Conservation (phyloP, 2,888 invertebrate genomes). For the Rhamnusium bicolor region DNA sequence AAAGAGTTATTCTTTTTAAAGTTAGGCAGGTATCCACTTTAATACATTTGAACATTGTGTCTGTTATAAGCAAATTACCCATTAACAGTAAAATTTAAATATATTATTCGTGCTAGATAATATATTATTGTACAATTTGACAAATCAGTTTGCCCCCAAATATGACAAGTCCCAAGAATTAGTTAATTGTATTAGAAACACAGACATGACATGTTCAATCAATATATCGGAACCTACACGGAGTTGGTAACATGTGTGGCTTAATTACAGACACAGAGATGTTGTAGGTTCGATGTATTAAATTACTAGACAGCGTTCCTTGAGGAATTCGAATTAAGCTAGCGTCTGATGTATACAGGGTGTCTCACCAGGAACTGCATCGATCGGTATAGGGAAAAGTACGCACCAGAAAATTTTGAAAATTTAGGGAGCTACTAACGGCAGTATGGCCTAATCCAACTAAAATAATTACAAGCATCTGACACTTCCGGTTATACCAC, state of each 20-base stretch:
- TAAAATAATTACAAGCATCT: too few species aligned
- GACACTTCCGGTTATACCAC: too few species aligned
- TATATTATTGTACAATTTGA: background rate
- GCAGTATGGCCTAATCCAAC: too few species aligned
- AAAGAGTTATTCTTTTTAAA: too few species aligned
- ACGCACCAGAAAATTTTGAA: too few species aligned
- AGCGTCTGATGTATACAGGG: background rate
- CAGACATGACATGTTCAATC: background rate
- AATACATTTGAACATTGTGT: too few species aligned
- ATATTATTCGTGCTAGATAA: background rate
- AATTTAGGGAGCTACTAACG: too few species aligned
- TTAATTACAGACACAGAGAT: background rate
- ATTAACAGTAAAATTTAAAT: too few species aligned
- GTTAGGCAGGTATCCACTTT: too few species aligned
- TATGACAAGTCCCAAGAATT: background rate
- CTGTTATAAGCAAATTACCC: too few species aligned
- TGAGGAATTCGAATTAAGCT: background rate
- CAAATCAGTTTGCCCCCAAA: background rate
- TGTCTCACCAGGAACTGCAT: too few species aligned
- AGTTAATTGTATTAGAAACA: background rate
- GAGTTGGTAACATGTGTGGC: background rate
- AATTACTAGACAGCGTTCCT: background rate
- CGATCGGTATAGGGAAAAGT: too few species aligned
- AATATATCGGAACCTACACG: background rate
- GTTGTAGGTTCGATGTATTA: background rate